phyloP scores from a whole-genome alignment of 2,888 invertebrate species.

The Harpalus rubripes region DNA sequence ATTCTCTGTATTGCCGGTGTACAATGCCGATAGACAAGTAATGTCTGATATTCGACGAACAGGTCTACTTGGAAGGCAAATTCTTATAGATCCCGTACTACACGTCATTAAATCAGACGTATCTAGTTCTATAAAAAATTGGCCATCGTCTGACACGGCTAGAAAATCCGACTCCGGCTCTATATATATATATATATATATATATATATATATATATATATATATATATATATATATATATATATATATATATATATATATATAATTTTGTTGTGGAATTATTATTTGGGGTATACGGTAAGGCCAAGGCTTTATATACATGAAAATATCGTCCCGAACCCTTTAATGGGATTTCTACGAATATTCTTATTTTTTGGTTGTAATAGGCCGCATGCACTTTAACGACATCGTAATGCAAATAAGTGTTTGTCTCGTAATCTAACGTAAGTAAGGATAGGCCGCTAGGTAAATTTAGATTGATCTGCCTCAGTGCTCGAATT shows the following conservation, averaged over 20 bases:
- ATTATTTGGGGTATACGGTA: background rate
- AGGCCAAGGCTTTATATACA: constrained; percentile 1
- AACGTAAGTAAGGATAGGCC: constrained; percentile 29
- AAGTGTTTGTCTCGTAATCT: constrained; percentile 26
- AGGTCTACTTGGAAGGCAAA: constrained; percentile 25
- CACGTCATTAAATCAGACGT: constrained; percentile 3
- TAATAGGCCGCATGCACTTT: constrained; percentile 16
- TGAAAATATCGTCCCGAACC: constrained; percentile 27
- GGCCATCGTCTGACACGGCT: constrained; percentile 27
- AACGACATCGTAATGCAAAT: constrained; percentile 15
- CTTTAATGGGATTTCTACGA: constrained; percentile 36
- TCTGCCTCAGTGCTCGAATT: background rate
- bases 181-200: too few species aligned
- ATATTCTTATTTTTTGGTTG: constrained; percentile 12
- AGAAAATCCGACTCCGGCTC: background rate
- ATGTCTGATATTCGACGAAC: constrained; percentile 9
- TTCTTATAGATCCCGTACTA: background rate
- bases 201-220: too few species aligned
- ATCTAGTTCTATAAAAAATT: constrained; percentile 28
- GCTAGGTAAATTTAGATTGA: constrained; percentile 5
- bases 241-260: too few species aligned
- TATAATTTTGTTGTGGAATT: background rate
- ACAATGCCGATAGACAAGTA: background rate
- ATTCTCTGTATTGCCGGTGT: background rate
- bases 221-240: too few species aligned